Conservation (phyloP, 2,113 vertebrate species). For the Bettongia penicillata region DNA sequence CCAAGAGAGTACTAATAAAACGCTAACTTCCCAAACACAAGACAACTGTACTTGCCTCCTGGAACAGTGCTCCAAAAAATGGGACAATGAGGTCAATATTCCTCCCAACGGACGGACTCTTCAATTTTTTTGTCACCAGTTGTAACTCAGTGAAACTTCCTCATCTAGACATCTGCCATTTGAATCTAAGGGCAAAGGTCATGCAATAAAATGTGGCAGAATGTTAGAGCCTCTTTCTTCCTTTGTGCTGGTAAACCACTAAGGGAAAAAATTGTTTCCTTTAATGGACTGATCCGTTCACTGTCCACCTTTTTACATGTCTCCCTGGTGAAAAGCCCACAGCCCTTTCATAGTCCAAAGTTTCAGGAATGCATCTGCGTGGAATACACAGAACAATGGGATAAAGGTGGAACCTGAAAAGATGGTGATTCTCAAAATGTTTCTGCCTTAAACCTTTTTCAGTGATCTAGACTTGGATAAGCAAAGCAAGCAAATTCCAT, state of each 20-base stretch:
- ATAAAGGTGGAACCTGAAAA: neutral
- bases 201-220: slow-evolving; percentile 1
- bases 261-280: neutral
- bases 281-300: neutral
- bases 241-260: neutral
- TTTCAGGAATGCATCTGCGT: neutral
- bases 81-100: slow-evolving; percentile 21
- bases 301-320: neutral
- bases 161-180: neutral
- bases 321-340: neutral
- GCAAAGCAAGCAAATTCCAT: neutral
- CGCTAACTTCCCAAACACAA: neutral
- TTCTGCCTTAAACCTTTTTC: neutral
- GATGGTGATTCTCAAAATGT: neutral
- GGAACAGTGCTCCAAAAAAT: neutral
- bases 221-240: neutral
- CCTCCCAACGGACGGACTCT: slow-evolving; percentile 18
- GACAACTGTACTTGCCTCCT: neutral
- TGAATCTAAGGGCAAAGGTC: neutral
- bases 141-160: slow-evolving; percentile 51
- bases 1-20: neutral
- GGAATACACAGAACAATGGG: neutral
- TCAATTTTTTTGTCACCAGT: slow-evolving; percentile 22
- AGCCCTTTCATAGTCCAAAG: neutral
- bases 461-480: neutral